Evolutionary conservation across 2,888 invertebrate genomes (phyloP), one percentile per base, ranked within the genome.

Genomic region (Melanargia galathea): DNA sequence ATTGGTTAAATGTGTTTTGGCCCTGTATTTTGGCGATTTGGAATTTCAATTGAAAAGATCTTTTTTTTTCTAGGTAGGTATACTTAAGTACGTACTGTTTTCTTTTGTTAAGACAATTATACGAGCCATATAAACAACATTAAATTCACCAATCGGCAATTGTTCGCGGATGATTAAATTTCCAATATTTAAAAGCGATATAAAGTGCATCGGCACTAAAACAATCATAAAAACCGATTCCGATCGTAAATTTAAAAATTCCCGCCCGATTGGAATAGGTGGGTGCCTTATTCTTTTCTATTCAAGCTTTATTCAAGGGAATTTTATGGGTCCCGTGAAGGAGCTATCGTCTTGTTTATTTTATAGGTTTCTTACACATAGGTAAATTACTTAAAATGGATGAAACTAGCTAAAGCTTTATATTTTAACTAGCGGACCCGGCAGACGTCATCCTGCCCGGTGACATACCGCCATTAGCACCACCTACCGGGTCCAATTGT

Each of bases 221-320:
- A 79, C 75, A 78, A 77, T 76, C 76, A 77, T 84, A 83, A 84
- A 84, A 83, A 70, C 73, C 79, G 79, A 83, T 84, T 83, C 79
- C 71, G 70, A 72, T 82, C 82, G 81, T 84, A 75, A 84, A 84
- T 77, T 81, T 79, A 77, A 75, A 82, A 83, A 84, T 79, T 75
- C 74, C 66, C 70, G 73, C 78, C 76, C 77, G 76, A 52, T 68
- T 65, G 66, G 66, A 76, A 62, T 63, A 79, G 78, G 77, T 78
- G 73, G 76, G 11, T 26, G 13, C 35, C 35, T 35, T 52, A 20
- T 33, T 52, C 33, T 52, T 33, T 35, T 52, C 35, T 35, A 35
- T 52, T 33, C 48, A 49, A 49, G 26, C 48, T 78, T 77, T 76
- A 77, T 80, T 79, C 73, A 70, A 75, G 66, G 75, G 77, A 74